Conservation (phyloP, 2,888 invertebrate species). For the Polyommatus icarus region DNA sequence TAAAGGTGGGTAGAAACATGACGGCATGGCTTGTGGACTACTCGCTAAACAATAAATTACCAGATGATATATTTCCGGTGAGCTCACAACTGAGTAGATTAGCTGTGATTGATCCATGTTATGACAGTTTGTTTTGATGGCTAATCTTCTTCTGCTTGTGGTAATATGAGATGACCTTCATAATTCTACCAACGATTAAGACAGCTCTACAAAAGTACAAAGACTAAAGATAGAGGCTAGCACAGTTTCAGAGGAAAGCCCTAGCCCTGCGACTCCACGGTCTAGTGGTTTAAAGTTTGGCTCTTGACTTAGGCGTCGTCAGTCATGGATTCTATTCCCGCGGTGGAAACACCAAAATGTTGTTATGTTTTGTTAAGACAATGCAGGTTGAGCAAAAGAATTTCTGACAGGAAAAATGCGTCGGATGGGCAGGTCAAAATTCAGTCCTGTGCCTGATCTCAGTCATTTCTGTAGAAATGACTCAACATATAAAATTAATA, state of each 20-base stretch:
- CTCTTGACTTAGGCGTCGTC: too few species aligned
- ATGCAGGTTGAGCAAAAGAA: background rate
- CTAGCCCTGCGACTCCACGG: too few species aligned
- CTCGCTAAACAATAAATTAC: background rate
- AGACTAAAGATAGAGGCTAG: background rate
- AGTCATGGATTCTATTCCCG: background rate
- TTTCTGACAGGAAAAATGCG: background rate
- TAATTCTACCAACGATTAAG: too few species aligned
- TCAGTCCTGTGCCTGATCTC: background rate
- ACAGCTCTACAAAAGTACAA: too few species aligned
- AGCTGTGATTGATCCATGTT: background rate
- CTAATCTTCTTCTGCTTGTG: background rate
- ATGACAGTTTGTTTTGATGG: background rate
- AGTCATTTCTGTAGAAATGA: too few species aligned
- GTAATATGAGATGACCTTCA: background rate
- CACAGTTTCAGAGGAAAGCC: background rate
- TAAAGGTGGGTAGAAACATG: background rate
- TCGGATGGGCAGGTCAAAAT: background rate
- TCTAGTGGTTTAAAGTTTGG: too few species aligned
- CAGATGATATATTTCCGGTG: conserved; percentile 12
- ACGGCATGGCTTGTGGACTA: background rate
- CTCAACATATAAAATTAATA: too few species aligned
- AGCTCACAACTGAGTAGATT: background rate
- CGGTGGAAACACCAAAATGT: background rate
- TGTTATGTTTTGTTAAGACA: background rate